These are phyloP conservation scores for Melanogrammus aeglefinus DNA, from an alignment of 2,797 vertebrate species.

Conservation along the genomic window DNA sequence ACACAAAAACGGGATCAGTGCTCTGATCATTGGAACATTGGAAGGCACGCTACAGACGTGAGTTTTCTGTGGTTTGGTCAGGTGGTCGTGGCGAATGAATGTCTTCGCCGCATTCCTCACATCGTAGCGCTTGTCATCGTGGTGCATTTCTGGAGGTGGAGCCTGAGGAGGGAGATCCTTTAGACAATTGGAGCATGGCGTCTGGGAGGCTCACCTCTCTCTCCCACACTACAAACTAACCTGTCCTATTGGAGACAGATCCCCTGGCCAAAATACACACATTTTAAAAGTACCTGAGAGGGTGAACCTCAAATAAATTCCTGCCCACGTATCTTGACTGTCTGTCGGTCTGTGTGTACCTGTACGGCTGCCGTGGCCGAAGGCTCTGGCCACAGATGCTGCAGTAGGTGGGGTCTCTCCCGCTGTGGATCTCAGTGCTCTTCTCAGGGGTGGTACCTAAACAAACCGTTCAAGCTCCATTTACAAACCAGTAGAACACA, in stretches of 20 bases:
- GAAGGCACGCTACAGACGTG: conserved; percentile 84
- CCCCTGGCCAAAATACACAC: background rate
- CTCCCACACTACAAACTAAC: background rate
- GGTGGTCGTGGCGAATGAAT: conserved; percentile 95
- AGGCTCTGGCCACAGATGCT: conserved; percentile 98
- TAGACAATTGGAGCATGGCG: background rate
- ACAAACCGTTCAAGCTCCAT: background rate
- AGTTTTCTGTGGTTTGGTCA: conserved; percentile 98
- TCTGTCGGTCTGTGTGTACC: conserved; percentile 61
- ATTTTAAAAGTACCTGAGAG: too few relatives aligned
- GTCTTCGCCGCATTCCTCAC: conserved; percentile 95
- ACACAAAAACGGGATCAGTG: background rate
- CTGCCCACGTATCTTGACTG: too few relatives aligned
- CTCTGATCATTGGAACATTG: background rate
- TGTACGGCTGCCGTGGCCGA: conserved; percentile 96
- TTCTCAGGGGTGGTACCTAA: conserved; percentile 92
- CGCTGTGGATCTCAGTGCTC: conserved; percentile 98
- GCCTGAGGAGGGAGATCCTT: conserved; percentile 65
- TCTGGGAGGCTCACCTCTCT: background rate
- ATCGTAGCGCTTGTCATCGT: conserved; percentile 98
- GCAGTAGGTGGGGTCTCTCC: conserved; percentile 97
- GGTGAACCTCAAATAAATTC: too few relatives aligned
- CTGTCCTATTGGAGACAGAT: too few relatives aligned
- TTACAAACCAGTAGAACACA: too few relatives aligned
- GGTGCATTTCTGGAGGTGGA: conserved; percentile 94